A percentile compares a stretch with the other conserved stretches of the same genome.
Evolutionary conservation across 2,797 vertebrate species (phyloP).

Genomic region (Sebastes minor): DNA sequence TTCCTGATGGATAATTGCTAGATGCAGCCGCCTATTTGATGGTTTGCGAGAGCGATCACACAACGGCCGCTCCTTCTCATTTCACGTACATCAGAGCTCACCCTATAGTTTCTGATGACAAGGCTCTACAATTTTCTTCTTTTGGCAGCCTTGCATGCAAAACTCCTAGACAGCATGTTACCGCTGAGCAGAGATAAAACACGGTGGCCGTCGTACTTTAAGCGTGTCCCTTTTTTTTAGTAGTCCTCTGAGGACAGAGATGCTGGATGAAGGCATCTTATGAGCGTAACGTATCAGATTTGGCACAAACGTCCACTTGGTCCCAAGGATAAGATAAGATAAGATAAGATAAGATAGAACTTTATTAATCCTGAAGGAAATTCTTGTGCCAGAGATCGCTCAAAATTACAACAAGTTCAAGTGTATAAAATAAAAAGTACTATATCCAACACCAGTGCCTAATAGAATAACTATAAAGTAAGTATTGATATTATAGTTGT

Average conservation of each 20-base stretch:
- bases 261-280: not conserved
- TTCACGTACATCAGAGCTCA: constrained; percentile 46
- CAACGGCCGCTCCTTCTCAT: constrained; percentile 42
- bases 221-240: constrained; percentile 29
- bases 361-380: too few relatives aligned
- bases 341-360: too few relatives aligned
- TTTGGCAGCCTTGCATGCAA: constrained; percentile 15
- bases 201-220: not conserved
- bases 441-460: too few relatives aligned
- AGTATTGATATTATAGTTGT: too few relatives aligned
- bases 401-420: too few relatives aligned
- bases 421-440: too few relatives aligned
- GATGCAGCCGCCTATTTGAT: constrained; percentile 36
- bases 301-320: too few relatives aligned
- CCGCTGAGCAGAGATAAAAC: constrained; percentile 22
- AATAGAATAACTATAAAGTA: too few relatives aligned
- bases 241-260: not conserved
- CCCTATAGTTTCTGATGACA: constrained; percentile 27
- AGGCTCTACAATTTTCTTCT: not conserved
- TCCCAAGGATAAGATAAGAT: too few relatives aligned
- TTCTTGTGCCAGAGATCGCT: too few relatives aligned
- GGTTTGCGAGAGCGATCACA: constrained; percentile 42
- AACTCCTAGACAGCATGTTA: not conserved
- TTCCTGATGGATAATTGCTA: constrained; percentile 56
- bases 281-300: not conserved